Base-by-base conservation (phyloP, 2,888 invertebrate genomes). In the Mythimna pallens region DNA sequence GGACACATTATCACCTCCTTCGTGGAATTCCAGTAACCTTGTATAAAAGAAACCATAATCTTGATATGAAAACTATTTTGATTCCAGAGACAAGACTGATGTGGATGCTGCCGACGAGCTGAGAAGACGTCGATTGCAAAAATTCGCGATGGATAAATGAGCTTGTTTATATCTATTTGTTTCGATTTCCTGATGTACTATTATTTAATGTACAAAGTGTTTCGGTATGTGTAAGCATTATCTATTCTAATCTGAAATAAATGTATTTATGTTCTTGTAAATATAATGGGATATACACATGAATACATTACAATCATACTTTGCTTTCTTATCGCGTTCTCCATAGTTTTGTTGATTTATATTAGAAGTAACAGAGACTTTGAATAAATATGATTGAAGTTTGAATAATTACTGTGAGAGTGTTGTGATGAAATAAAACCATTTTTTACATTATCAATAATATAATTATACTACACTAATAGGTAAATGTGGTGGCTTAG, bases 51-150 rank as follows among this genome's bases (percentile, higher is more conserved):
- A 25, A 64, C 4, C 0, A 1, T 52, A 43, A 6, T 1, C 20
- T n/a, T 64, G 36, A 77, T 14, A 1, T 17, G 12, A 54, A 22
- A 50, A 54, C 8, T 2, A 43, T 68, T 62, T n/a, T 34, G 65
- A 71, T 91, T 90, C 2, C 89, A 94, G 95, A 91, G 94, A 93
- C 84, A 94, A 92, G 89, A 94, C 94, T 86, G 94, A 94, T 76
- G 94, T 97, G 25, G 96, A 97, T 76, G 96, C 78, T 36, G 78
- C 97, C 52, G 97, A 97, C 88, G 98, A 98, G 90, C 96, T 98
- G 72, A 97, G 98, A 92, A 97, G 97, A 94, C 97, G 98, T 91
- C 97, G 98, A 93, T 96, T 98, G 92, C 97, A 98, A 94, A 98
- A 98, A 94, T 98, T 98, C 89, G 95, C 93, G 75, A 84, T 91